Conservation (phyloP, 1,140 invertebrate species). For the Anoplolepis gracilipes region DNA sequence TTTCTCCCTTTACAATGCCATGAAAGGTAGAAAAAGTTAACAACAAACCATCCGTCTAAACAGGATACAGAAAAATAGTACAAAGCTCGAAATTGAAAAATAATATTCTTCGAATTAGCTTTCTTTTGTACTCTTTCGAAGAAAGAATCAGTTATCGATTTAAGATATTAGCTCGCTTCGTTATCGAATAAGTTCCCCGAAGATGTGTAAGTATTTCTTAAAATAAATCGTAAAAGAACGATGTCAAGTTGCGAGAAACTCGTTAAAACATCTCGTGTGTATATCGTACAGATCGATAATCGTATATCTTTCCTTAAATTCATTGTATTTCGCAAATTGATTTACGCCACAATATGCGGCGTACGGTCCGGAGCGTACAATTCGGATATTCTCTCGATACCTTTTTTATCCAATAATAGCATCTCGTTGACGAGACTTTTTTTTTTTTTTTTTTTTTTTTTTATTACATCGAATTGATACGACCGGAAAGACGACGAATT, state of each 20-base stretch:
- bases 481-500: slow-evolving; percentile 34
- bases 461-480: neutral
- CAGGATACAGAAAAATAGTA: neutral
- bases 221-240: slow-evolving; percentile 12
- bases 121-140: neutral
- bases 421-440: neutral
- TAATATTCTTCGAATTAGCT: neutral
- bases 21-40: neutral
- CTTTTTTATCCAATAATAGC: neutral
- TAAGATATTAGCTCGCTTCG: slow-evolving; percentile 9
- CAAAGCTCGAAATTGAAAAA: neutral
- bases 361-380: neutral
- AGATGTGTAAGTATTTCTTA: neutral
- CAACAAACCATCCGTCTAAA: too few species aligned
- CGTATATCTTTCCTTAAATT: slow-evolving; percentile 2
- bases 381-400: neutral
- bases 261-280: neutral
- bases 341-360: neutral
- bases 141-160: slow-evolving; percentile 29
- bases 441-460: slow-evolving; percentile 4
- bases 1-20: neutral
- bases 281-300: neutral
- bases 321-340: slow-evolving; percentile 36
- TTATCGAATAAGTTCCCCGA: neutral
- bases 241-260: slow-evolving; percentile 13